Conservation (phyloP, 2,888 invertebrate species). For the Tipula confusa region DNA sequence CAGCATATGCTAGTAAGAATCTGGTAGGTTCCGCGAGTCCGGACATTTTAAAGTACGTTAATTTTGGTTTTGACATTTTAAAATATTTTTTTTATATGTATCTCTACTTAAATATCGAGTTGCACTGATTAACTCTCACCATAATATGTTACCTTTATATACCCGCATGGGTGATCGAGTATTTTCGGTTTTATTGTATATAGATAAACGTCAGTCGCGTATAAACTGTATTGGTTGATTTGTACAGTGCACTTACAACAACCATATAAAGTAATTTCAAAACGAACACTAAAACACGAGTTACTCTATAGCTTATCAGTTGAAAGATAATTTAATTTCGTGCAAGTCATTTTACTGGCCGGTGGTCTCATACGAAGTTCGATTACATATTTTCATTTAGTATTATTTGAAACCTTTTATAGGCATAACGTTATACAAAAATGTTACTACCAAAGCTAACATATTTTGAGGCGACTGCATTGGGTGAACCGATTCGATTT, state of each 20-base stretch:
- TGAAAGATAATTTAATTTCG: background rate
- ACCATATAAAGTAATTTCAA: background rate
- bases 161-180: too few species aligned
- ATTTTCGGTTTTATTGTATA: too few species aligned
- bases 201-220: background rate
- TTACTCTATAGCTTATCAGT: background rate
- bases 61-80: constrained; percentile 41
- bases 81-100: background rate
- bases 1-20: constrained; percentile 47
- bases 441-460: background rate
- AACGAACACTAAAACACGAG: background rate
- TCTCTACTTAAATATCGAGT: background rate
- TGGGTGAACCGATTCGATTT: constrained; percentile 61
- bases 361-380: too few species aligned
- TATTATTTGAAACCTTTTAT: background rate
- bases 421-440: background rate
- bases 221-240: background rate
- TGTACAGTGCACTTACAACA: background rate
- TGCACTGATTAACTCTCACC: background rate
- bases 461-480: constrained; percentile 59
- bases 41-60: constrained; percentile 53
- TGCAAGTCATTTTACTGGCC: background rate
- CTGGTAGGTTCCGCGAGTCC: constrained; percentile 52
- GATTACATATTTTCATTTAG: background rate
- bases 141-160: background rate